Conservation (phyloP, 2,797 vertebrate species). For the Squalus acanthias region DNA sequence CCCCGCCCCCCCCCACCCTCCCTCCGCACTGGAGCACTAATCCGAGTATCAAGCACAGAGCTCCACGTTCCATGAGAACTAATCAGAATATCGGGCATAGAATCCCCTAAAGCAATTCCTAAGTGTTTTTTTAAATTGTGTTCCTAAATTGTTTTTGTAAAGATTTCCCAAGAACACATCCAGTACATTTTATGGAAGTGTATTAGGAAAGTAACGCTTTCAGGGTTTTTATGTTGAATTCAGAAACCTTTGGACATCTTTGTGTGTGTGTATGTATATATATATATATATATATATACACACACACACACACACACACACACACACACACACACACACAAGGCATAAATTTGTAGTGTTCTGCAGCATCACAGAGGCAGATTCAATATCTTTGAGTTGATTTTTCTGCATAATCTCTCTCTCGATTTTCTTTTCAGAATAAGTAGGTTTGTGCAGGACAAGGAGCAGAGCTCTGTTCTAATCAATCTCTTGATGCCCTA, state of each 20-base stretch:
- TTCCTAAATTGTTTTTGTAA: background rate
- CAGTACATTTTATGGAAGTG: background rate
- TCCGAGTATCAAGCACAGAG: background rate
- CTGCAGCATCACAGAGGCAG: background rate
- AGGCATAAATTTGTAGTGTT: too few relatives aligned
- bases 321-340: too few relatives aligned
- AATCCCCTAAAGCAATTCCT: background rate
- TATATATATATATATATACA: too few relatives aligned
- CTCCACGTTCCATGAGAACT: background rate
- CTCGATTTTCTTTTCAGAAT: conserved; percentile 58
- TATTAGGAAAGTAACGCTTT: background rate
- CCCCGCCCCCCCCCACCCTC: too few relatives aligned
- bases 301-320: too few relatives aligned
- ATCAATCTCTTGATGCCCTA: conserved; percentile 81
- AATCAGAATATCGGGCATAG: background rate
- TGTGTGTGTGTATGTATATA: too few relatives aligned
- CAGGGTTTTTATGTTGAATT: background rate
- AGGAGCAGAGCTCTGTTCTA: conserved; percentile 82
- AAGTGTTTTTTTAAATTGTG: background rate
- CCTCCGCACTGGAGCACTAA: background rate
- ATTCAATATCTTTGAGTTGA: background rate
- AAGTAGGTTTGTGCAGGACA: conserved; percentile 84
- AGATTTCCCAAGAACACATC: background rate
- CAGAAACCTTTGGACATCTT: background rate
- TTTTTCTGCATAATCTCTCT: background rate